Evolutionary conservation across 2,888 invertebrate genomes (phyloP).

Genomic region (Oeneis ivallda): DNA sequence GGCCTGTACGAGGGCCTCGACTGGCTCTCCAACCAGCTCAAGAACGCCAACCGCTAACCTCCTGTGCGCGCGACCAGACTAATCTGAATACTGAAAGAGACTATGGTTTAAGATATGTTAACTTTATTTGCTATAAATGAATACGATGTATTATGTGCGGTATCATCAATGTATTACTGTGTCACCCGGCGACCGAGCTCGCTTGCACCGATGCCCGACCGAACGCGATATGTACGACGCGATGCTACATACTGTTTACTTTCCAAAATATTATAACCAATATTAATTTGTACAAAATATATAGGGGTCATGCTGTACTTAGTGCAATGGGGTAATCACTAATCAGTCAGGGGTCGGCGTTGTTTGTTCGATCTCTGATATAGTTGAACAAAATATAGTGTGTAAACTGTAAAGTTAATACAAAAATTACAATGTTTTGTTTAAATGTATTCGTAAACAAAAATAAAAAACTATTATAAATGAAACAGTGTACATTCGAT

Average conservation of each 20-base stretch:
- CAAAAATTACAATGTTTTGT: conserved; percentile 73
- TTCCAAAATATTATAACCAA: conserved; percentile 20
- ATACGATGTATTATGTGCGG: conserved; percentile 80
- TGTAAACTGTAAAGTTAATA: conserved; percentile 77
- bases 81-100: conserved; percentile 79
- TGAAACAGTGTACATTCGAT: conserved; percentile 62
- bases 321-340: conserved; percentile 47
- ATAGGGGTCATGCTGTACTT: conserved; percentile 44
- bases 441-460: conserved; percentile 64
- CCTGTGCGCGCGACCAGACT: conserved; percentile 66
- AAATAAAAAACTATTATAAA: conserved; percentile 38
- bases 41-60: conserved; percentile 97
- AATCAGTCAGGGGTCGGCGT: conserved; percentile 55
- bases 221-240: conserved; percentile 13
- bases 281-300: conserved; percentile 47
- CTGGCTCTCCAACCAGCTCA: conserved; percentile 99
- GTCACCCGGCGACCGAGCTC: conserved; percentile 69
- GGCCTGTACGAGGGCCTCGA: conserved; percentile 99
- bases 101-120: conserved; percentile 82
- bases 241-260: conserved; percentile 5
- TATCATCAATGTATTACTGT: conserved; percentile 74
- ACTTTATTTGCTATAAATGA: conserved; percentile 81
- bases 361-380: conserved; percentile 70
- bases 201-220: conserved; percentile 25
- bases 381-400: conserved; percentile 78